phyloP scores from a whole-genome alignment of 2,888 invertebrate genomes.

The Piscicola geometra region DNA sequence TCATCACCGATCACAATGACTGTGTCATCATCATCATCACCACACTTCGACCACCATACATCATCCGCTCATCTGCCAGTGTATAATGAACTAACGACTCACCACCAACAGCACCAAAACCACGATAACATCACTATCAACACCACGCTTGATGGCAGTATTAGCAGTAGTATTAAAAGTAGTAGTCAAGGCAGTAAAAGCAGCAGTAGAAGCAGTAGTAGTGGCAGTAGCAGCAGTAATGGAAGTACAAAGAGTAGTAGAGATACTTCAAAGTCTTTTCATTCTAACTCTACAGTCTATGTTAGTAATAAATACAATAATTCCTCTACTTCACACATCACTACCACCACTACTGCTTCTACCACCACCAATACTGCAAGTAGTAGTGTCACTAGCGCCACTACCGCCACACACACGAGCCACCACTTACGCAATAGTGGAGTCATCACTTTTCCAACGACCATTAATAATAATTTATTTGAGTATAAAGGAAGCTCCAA shows the following conservation, averaged over 20 bases:
- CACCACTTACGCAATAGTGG: no score
- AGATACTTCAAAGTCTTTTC: background rate
- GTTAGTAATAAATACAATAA: background rate
- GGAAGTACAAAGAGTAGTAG: background rate
- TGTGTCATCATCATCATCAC: conserved; percentile 13
- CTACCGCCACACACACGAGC: no score
- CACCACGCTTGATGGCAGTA: background rate
- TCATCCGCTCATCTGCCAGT: background rate
- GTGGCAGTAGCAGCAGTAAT: background rate
- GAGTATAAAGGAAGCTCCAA: no score
- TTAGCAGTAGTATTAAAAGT: background rate
- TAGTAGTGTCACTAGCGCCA: no score
- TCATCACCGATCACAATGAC: background rate
- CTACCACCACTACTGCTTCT: background rate
- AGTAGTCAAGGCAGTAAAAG: conserved; percentile 13
- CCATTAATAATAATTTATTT: no score
- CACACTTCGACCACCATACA: background rate
- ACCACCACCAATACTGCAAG: background rate
- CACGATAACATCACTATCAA: no score
- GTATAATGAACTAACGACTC: no score
- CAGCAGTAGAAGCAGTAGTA: background rate
- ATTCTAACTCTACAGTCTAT: background rate
- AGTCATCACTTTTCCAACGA: no score
- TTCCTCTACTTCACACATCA: background rate
- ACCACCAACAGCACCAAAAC: background rate